Evolutionary conservation across 1,140 invertebrate species (phyloP).

Genomic region (Eupeodes corollae): DNA sequence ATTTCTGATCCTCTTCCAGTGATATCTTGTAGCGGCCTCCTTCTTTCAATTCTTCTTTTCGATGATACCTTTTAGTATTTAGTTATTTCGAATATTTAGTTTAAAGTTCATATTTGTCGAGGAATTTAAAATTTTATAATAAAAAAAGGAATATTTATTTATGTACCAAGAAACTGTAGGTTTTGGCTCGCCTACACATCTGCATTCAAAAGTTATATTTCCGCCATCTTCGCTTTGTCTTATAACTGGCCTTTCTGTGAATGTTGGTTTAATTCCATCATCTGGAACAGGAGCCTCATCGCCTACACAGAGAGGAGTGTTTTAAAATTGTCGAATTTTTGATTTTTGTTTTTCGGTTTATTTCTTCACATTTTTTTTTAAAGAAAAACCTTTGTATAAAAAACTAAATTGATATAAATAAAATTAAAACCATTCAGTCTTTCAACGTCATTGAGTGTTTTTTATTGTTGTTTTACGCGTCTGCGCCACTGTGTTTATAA

Average conservation of each 20-base stretch:
- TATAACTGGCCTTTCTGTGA: constrained; percentile 91
- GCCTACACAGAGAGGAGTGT: constrained; percentile 47
- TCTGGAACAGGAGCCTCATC: constrained; percentile 81
- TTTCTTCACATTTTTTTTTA: too few species aligned
- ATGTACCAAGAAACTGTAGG: constrained; percentile 79
- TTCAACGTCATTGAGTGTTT: too few species aligned
- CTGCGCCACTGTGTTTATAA: too few species aligned
- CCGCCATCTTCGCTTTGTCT: constrained; percentile 86
- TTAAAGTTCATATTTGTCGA: background rate
- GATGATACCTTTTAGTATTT: constrained; percentile 63
- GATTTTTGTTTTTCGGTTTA: too few species aligned
- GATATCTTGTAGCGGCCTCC: constrained; percentile 65
- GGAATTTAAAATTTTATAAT: background rate
- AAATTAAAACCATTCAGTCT: too few species aligned
- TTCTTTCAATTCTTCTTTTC: constrained; percentile 64
- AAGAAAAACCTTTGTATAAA: too few species aligned
- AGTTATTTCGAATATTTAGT: background rate
- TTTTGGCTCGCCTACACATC: constrained; percentile 88
- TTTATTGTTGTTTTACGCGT: too few species aligned
- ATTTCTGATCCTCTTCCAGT: constrained; percentile 71
- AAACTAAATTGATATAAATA: too few species aligned
- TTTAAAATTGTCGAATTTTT: too few species aligned
- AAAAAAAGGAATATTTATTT: background rate
- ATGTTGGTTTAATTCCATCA: constrained; percentile 85
- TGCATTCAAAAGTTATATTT: constrained; percentile 89